phyloP scores from a whole-genome alignment of 2,113 vertebrate species.

The Chiloscyllium plagiosum region DNA sequence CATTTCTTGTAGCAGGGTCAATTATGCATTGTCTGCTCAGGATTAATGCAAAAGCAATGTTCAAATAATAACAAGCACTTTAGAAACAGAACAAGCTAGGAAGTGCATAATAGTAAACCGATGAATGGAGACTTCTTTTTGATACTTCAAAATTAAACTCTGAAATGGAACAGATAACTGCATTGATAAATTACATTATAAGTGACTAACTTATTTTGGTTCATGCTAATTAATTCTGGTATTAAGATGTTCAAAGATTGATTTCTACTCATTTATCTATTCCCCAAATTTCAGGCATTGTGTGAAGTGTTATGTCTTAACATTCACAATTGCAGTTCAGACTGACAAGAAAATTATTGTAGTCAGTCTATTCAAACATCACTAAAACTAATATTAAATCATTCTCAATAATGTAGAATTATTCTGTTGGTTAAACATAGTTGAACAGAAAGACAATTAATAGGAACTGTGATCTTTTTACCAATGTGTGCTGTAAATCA shows the following conservation, averaged over 20 bases:
- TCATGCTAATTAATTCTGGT: not conserved
- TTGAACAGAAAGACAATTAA: not conserved
- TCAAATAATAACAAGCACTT: not conserved
- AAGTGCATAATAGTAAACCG: not conserved
- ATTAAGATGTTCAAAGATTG: not conserved
- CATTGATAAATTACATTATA: not conserved
- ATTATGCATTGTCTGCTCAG: not conserved
- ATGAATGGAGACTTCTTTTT: not conserved
- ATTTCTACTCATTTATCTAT: not conserved
- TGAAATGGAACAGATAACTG: not conserved
- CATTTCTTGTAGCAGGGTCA: not conserved
- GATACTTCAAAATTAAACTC: too few species aligned
- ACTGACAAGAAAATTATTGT: slow-evolving; percentile 4
- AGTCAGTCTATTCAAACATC: not conserved
- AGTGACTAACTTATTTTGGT: not conserved
- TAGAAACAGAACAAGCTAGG: not conserved
- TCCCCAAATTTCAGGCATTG: not conserved
- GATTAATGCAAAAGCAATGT: not conserved
- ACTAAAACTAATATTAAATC: not conserved
- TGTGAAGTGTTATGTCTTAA: not conserved
- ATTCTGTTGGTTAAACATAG: not conserved
- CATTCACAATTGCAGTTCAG: not conserved
- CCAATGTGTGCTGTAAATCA: not conserved
- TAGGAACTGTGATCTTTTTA: not conserved
- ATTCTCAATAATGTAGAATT: not conserved